phyloP scores from a whole-genome alignment of 2,113 vertebrate genomes.

The Phalacrocorax aristotelis region DNA sequence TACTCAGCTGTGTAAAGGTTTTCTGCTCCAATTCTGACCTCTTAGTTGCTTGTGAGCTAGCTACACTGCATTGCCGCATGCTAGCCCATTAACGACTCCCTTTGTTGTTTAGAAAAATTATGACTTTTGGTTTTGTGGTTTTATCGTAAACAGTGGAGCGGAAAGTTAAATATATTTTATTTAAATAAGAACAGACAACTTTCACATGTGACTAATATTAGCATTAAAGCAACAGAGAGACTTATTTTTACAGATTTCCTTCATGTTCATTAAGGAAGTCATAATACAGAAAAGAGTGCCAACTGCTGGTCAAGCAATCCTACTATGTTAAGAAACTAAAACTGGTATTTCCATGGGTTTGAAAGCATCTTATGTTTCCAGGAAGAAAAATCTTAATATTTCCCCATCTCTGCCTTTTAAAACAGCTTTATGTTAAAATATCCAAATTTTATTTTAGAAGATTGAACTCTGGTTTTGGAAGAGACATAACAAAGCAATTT shows the following conservation, averaged over 20 bases:
- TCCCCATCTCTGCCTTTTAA: not conserved
- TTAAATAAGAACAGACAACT: slow-evolving; percentile 3
- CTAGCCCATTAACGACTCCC: not conserved
- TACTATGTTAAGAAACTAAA: not conserved
- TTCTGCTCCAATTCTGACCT: not conserved
- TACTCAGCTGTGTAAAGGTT: not conserved
- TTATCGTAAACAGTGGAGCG: not conserved
- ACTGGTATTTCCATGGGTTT: not conserved
- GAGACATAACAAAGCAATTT: not conserved
- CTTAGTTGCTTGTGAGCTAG: not conserved
- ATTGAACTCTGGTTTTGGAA: not conserved
- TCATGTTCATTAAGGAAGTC: not conserved
- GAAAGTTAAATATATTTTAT: not conserved
- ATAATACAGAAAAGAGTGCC: not conserved
- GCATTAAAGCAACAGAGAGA: not conserved
- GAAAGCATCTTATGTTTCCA: not conserved
- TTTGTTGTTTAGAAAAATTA: slow-evolving; percentile 10
- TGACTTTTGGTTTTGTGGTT: slow-evolving; percentile 19
- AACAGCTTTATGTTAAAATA: not conserved
- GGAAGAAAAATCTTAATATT: not conserved
- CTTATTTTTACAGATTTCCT: not conserved
- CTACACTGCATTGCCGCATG: not conserved
- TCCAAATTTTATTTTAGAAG: not conserved
- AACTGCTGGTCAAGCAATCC: not conserved
- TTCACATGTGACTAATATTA: not conserved